Conservation (phyloP, 2,797 vertebrate species). For the Sarcoramphus papa region DNA sequence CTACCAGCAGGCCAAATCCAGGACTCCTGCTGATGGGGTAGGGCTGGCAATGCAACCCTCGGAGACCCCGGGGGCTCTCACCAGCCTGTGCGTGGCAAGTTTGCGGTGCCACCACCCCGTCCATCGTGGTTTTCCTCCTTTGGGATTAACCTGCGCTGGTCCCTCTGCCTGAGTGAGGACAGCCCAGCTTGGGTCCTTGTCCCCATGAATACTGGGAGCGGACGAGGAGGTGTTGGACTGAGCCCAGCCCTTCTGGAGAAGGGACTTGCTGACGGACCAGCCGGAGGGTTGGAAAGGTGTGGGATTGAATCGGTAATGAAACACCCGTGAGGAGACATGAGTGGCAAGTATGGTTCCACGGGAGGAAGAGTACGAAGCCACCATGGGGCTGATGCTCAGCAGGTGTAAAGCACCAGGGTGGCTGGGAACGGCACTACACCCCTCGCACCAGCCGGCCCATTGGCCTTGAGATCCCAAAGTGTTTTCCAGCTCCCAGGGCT, state of each 20-base stretch:
- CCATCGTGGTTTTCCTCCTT: rapidly evolving
- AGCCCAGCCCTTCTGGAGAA: not conserved
- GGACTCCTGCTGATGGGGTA: not conserved
- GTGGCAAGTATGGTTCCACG: rapidly evolving
- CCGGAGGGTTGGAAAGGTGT: not conserved
- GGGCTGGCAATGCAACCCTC: not conserved
- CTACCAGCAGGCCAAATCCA: not conserved
- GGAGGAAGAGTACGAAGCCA: not conserved
- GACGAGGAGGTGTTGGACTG: not conserved
- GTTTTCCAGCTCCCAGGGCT: not conserved
- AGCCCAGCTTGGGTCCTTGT: not conserved
- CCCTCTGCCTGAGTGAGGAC: not conserved
- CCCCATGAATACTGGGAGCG: rapidly evolving
- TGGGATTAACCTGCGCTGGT: not conserved
- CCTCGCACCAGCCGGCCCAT: rapidly evolving
- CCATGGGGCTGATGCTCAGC: rapidly evolving
- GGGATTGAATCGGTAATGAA: not conserved
- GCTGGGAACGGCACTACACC: not conserved
- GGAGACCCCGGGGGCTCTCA: rapidly evolving
- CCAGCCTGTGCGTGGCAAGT: rapidly evolving
- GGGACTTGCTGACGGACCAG: not conserved
- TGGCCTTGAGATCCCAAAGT: not conserved
- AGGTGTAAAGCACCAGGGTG: rapidly evolving
- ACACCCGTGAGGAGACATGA: rapidly evolving
- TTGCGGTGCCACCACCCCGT: rapidly evolving